Evolutionary conservation across 2,888 invertebrate species (phyloP), one percentile per base, ranked within the genome.

Genomic region (Galeruca laticollis): DNA sequence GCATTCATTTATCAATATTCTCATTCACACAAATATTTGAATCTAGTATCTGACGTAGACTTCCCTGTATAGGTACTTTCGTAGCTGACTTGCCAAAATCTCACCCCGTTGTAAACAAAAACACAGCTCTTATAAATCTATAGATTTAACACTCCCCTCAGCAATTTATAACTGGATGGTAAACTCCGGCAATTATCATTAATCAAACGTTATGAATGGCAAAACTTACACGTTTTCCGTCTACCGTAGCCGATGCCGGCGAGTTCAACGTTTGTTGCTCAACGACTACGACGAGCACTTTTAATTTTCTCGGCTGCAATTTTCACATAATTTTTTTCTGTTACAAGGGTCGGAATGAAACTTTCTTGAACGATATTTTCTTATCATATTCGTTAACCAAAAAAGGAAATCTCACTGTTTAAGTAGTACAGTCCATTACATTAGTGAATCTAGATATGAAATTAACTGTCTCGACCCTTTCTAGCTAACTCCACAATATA

Each of bases 171-270:
- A 83, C 83, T 83, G 81, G 80, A 82, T 83, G 81, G 77, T 80
- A 79, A 78, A 79, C 74, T 76, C 77, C 79, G 75, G 82, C 83
- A 84, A 84, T 84, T 84, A 84, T 82, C 84, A 84, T 84, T 84
- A 83, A 84, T 84, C 84, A 84, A 81, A 79, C 77, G 82, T 84
- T 84, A 84, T 84, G 84, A 84, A 84, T 84, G 82, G 84, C 81
- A 80, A 84, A 84, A 84, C 83, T 84, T 84, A 78, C 82, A 82
- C 81, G 76, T 80, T 79, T 79, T 78, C 77, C 75, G 77, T 62
- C 26, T 62, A 62, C 62, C 52, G 62, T 35, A 35, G 62, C 35
- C 18, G 15, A 11, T 33, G 51, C 57, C 57, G 66, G 54, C 21
- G 63, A 40, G 56, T 63, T 33, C 26, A 37, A 21, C 26, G 51